A percentile compares a stretch with the other conserved stretches of the same genome.
Evolutionary conservation across 2,888 invertebrate species (phyloP).

Genomic region (Cryptus viduatorius): DNA sequence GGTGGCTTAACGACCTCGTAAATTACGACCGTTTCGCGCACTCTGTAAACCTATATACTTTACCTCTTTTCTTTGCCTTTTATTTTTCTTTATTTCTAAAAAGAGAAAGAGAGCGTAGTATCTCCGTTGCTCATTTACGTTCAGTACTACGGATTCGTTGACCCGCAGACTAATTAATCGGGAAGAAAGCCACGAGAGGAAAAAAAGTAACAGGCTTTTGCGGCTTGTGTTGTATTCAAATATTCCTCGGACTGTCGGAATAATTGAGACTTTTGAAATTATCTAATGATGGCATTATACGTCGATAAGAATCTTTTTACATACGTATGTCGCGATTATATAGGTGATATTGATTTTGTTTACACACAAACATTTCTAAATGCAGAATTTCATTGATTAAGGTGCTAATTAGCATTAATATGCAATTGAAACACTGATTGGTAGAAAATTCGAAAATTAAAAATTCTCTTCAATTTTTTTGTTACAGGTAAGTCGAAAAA

Average conservation of each 20-base stretch:
- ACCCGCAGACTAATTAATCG: conserved; percentile 66
- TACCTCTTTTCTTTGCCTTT: conserved; percentile 62
- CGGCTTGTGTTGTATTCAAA: not conserved
- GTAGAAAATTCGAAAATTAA: not conserved
- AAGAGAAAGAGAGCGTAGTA: conserved; percentile 9
- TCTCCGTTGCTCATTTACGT: conserved; percentile 57
- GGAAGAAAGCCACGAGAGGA: conserved; percentile 8
- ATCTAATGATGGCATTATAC: too few species aligned
- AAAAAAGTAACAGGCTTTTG: not conserved
- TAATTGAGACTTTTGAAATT: not conserved
- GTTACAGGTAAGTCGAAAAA: conserved; percentile 7
- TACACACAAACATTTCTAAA: too few species aligned
- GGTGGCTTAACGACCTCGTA: conserved; percentile 72
- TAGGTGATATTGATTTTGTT: too few species aligned
- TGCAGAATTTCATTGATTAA: too few species aligned
- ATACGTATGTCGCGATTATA: too few species aligned
- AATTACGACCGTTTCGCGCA: conserved; percentile 70
- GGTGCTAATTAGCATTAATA: too few species aligned
- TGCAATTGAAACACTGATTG: too few species aligned
- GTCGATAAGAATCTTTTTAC: too few species aligned
- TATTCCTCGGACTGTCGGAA: not conserved
- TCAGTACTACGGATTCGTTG: conserved; percentile 61
- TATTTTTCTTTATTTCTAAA: conserved; percentile 36
- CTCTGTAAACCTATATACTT: conserved; percentile 64
- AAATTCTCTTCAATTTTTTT: not conserved